phyloP scores from a whole-genome alignment of 2,888 invertebrate genomes.

The Nowickia ferox region DNA sequence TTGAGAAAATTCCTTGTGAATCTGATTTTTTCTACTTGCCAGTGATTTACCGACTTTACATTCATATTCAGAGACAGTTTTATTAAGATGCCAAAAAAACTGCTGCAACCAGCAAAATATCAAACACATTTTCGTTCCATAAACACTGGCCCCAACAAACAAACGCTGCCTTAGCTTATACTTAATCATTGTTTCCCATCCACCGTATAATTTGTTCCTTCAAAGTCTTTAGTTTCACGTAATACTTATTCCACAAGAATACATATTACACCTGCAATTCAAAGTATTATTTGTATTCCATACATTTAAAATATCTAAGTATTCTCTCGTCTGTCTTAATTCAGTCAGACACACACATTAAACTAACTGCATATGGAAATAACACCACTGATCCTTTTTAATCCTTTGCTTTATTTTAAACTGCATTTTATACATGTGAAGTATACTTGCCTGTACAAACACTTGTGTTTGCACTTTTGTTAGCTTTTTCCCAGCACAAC shows the following conservation, averaged over 20 bases:
- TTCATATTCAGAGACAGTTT: too few relatives aligned
- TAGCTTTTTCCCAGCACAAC: background rate
- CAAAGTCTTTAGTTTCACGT: too few relatives aligned
- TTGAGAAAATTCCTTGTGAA: too few relatives aligned
- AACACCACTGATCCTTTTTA: conserved; percentile 15
- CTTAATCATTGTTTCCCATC: too few relatives aligned
- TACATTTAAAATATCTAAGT: background rate
- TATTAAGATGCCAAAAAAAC: too few relatives aligned
- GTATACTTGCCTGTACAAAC: background rate
- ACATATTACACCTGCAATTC: background rate
- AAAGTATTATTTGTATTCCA: background rate
- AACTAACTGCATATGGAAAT: conserved; percentile 7
- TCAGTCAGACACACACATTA: background rate
- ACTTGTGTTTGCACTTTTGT: background rate
- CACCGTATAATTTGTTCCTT: too few relatives aligned
- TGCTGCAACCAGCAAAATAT: too few relatives aligned
- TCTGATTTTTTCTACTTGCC: too few relatives aligned
- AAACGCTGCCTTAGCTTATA: too few relatives aligned
- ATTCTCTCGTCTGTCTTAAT: background rate
- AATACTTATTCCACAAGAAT: background rate
- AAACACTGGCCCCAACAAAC: too few relatives aligned
- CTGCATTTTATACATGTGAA: conserved; percentile 21
- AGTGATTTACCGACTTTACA: too few relatives aligned
- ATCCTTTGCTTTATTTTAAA: conserved; percentile 8
- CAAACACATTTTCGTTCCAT: too few relatives aligned